phyloP scores from a whole-genome alignment of 2,113 vertebrate species.

The Oreotrochilus melanogaster region DNA sequence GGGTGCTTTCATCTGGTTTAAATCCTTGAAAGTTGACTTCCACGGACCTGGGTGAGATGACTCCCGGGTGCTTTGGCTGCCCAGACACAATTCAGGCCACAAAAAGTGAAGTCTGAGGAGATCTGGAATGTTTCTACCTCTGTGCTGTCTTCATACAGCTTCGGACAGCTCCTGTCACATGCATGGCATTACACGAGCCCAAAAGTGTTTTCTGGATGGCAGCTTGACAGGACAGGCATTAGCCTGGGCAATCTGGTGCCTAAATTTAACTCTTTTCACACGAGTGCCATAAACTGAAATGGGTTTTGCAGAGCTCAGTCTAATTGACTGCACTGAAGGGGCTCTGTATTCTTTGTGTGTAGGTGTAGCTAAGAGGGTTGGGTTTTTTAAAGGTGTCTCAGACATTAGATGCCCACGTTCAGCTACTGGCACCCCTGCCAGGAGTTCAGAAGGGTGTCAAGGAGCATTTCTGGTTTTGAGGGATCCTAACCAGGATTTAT shows the following conservation, averaged over 20 bases:
- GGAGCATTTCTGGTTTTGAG: not conserved
- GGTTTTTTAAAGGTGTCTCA: not conserved
- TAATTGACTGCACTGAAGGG: not conserved
- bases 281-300: not conserved
- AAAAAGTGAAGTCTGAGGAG: rapidly evolving
- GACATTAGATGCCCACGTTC: not conserved
- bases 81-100: not conserved
- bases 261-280: constrained; percentile 21
- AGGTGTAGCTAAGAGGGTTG: not conserved
- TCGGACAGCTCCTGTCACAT: not conserved
- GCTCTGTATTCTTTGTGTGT: not conserved
- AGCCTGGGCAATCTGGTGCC: not conserved
- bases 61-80: not conserved
- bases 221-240: not conserved
- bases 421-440: not conserved
- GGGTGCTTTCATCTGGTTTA: not conserved
- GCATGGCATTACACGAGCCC: rapidly evolving
- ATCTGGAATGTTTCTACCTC: not conserved
- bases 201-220: not conserved
- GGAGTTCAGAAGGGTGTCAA: not conserved
- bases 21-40: not conserved
- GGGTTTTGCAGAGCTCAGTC: not conserved
- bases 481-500: not conserved
- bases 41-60: not conserved
- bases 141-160: rapidly evolving